Base-by-base conservation (phyloP, 2,113 vertebrate species). In the Corydoras maculifer region DNA sequence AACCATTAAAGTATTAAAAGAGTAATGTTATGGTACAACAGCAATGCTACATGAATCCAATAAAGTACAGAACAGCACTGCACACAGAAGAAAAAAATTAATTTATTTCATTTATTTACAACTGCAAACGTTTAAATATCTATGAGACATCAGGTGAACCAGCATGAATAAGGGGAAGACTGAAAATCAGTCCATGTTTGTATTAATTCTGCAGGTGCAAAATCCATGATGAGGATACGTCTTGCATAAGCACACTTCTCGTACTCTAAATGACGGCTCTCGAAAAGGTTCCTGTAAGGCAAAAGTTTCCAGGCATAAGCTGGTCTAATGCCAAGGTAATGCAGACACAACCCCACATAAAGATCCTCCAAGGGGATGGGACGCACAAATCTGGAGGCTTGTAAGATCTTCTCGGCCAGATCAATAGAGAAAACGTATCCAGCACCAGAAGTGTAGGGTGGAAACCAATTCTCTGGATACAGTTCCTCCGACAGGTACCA, bases 271-370 rank as follows among this genome's bases (percentile, higher is more conserved):
- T 25, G 54, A 2, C 3, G 0, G 14, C 92, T 64, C 48, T 68
- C 14, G 72, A 94, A 94, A 50, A 82, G 5, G 0, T 84, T 88
- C 50, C 62, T 59, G 0, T 87, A 73, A 14, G 78, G 66, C 3
- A 77, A 3, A 0, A 50, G 14, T 3, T 66, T 82, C 50, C 82
- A 54, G 0, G 51, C 0, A n/a, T 85, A 90, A 14, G 62, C 72
- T 0, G 89, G 88, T 51, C 9, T 68, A 8, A 92, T 1, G 0
- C 80, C 83, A 60, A 91, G 15, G 0, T 83, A 78, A 0, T 65
- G 69, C 62, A 94, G 75, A 69, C 91, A 93, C 65, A 91, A 13
- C 0, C 92, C 94, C n/a, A 93, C 73, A 15, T 92, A 94, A 0
- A 87, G 86, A 1, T 94, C 93, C 68, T 95, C 93, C 70, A 93